Base-by-base conservation (phyloP, 2,797 vertebrate genomes). In the Spea hammondii region DNA sequence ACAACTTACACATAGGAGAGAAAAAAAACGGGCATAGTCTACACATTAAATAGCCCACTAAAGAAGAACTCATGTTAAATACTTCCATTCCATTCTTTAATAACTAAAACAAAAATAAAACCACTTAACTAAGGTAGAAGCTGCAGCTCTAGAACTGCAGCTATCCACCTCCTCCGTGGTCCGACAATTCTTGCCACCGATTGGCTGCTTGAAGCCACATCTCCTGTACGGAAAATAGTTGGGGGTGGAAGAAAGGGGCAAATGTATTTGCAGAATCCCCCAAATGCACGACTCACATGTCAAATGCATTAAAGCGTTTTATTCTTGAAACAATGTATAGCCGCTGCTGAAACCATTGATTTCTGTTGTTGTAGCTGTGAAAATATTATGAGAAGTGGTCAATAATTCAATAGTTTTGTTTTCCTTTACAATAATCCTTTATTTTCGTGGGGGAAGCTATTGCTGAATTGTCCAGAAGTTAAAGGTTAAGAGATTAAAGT, bases 401-500 rank as follows among this genome's bases (percentile, higher is more conserved):
- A 32, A 32, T 32, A 32, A 32, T 32, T 32, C 32, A 32, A 17
- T 62, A 11, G 14, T 62, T 62, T 12, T 17, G 59, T 62, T 17
- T 6, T 32, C 6, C 59, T 62, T 6, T 17, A 17, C 6, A 62
- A 62, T 6, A 62, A 62, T 62, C 59, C 59, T 12, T 62, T 62
- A 62, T 62, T 62, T 62, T 6, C 32, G 59, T n/a, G 6, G 9
- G 6, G 14, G 59, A 62, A 12, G 59, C n/a, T 62, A 62, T 62
- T 50, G 68, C 69, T 45, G 62, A 71, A 48, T 55, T n/a, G 17
- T 44, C 53, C 72, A 57, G 49, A 68, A 17, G 70, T 60, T 45
- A 69, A 64, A 68, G 73, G 74, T 70, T 75, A 70, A 70, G 44
- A 85, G 44, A 83, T 1, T 0, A 57, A 57, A 70, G 76, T 81